phyloP scores from a whole-genome alignment of 2,888 invertebrate species.

The Drosophila demipolita region DNA sequence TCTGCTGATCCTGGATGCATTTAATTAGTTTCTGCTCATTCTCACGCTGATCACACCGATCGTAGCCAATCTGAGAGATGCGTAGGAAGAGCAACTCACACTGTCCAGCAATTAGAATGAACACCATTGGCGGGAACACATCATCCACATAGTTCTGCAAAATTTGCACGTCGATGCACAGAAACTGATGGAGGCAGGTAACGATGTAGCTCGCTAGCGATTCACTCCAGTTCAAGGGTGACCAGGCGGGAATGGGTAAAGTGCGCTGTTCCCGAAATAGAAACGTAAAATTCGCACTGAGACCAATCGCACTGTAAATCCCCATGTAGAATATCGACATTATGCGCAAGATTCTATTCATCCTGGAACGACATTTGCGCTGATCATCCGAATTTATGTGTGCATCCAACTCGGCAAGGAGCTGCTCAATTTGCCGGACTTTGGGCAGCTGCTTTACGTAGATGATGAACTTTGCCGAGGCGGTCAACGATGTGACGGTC shows the following conservation, averaged over 20 bases:
- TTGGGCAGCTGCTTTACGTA: conserved; percentile 32
- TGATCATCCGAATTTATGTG: conserved; percentile 27
- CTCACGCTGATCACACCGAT: neutral
- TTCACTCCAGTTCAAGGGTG: conserved; percentile 56
- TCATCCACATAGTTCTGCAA: conserved; percentile 52
- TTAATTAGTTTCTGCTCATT: conserved; percentile 51
- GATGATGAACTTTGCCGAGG: conserved; percentile 36
- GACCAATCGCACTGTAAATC: neutral
- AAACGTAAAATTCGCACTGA: conserved; percentile 17
- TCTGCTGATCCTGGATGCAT: conserved; percentile 64
- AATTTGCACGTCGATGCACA: conserved; percentile 19
- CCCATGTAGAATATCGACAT: conserved; percentile 34
- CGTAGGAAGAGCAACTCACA: conserved; percentile 50
- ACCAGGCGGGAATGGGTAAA: conserved; percentile 57
- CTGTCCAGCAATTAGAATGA: conserved; percentile 46
- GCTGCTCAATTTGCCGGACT: conserved; percentile 29
- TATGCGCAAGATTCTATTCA: neutral
- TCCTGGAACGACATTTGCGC: neutral
- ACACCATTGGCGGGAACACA: conserved; percentile 48
- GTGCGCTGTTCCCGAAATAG: conserved; percentile 25
- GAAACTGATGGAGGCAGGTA: conserved; percentile 33
- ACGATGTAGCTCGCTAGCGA: conserved; percentile 37
- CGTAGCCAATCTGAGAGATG: conserved; percentile 55
- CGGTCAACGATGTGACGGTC: conserved; percentile 41
- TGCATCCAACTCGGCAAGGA: conserved; percentile 34